Conservation (phyloP, 2,113 vertebrate species). For the Chaenogobius annularis region DNA sequence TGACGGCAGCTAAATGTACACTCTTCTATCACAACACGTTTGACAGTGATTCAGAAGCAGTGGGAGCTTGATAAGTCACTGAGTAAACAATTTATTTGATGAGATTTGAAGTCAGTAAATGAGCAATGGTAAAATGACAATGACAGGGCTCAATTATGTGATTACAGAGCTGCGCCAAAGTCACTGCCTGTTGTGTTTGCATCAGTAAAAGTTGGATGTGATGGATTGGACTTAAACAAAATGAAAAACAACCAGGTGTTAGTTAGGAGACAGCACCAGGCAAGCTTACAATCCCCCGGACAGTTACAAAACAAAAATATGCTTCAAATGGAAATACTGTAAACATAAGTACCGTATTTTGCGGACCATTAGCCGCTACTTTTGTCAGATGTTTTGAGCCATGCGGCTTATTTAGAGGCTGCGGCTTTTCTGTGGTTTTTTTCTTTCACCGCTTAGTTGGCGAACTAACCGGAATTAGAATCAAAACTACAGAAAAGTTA, state of each 20-base stretch:
- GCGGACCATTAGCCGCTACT: too few relatives aligned
- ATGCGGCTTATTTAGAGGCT: too few relatives aligned
- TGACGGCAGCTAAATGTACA: constrained; percentile 57
- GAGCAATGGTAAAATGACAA: constrained; percentile 8
- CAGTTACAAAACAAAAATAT: too few relatives aligned
- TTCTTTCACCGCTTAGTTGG: too few relatives aligned
- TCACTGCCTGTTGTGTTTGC: constrained; percentile 25
- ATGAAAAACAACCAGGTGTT: neutral
- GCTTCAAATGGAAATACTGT: too few relatives aligned
- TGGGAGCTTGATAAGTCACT: neutral
- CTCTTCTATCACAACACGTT: constrained; percentile 43
- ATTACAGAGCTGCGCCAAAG: constrained; percentile 32
- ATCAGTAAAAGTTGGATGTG: neutral
- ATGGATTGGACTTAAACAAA: neutral
- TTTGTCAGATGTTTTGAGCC: too few relatives aligned
- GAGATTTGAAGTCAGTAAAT: neutral
- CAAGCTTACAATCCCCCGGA: too few relatives aligned
- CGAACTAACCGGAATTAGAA: too few relatives aligned
- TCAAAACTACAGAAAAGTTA: too few relatives aligned
- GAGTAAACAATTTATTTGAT: neutral
- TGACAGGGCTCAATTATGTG: constrained; percentile 44
- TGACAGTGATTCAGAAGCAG: constrained; percentile 18
- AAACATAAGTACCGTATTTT: too few relatives aligned
- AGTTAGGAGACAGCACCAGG: too few relatives aligned
- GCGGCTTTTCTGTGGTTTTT: too few relatives aligned